Evolutionary conservation across 1,140 invertebrate species (phyloP), one percentile per base, ranked within the genome.

Genomic region (Pogonus chalceus): DNA sequence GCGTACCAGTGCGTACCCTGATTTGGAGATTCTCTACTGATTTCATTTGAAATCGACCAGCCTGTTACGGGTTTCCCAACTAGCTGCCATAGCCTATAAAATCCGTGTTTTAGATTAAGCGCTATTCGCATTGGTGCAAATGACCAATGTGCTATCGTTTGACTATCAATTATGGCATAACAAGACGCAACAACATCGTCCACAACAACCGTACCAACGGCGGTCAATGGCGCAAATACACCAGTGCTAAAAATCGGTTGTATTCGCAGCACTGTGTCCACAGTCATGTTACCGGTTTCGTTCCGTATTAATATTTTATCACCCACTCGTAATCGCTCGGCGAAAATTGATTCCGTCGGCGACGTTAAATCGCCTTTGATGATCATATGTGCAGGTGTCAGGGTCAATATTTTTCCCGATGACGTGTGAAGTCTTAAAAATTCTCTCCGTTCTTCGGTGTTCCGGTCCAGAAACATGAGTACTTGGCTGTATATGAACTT

Each of bases 121-220:
- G 75, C 72, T 0, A 84, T 54, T 43, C 93, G 75, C 49, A 92
- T 69, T 0, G 94, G 93, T 2, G 83, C 72, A 67, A 96, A 89
- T 0, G 84, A 83, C 63, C 77, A 79, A 66, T 97, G 94, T 2
- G 92, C 93, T 47, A 96, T 56, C 7, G 70, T 68, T 60, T 95
- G 91, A 69, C 85, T 90, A 65, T 88, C 78, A 14, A 98, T 78
- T 9, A 92, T 74, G 0, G 95, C 95, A 72, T 98, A 99, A 69
- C 95, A 98, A 0, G 94, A 97, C 1, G 90, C 89, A 1, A 93
- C 78, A 2, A 96, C 84, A 55, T 87, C 86, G 68, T 98, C 85
- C 1, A 98, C 90, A 21, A 98, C 76, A 10, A 98, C 72, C 21
- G 87, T 96, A 0, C 96, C 96, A 9, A 80, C 79, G 16, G 69